A percentile compares a stretch with the other conserved stretches of the same genome.
Evolutionary conservation across 2,888 invertebrate species (phyloP).

Genomic region (Catonia carolina): DNA sequence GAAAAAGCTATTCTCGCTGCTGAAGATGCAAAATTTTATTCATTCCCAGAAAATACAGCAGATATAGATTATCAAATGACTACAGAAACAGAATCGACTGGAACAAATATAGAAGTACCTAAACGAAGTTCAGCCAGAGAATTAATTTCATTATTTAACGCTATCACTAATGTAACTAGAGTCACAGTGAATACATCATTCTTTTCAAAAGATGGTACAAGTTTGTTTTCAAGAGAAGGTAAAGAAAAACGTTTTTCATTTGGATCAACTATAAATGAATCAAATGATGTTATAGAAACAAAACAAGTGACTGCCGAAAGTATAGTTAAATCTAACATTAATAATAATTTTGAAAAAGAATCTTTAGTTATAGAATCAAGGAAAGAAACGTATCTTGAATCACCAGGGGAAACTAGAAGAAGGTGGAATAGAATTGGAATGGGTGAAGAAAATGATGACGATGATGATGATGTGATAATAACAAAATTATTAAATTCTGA

Average conservation of each 20-base stretch:
- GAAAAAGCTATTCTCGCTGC: constrained; percentile 36
- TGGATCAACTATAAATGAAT: not conserved
- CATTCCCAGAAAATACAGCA: constrained; percentile 21
- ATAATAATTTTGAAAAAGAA: constrained; percentile 18
- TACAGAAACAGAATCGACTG: too few species aligned
- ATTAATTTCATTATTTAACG: constrained; percentile 56
- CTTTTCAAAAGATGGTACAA: constrained; percentile 37
- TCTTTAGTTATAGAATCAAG: constrained; percentile 11
- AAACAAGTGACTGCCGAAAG: not conserved
- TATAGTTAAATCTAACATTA: not conserved
- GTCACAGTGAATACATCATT: constrained; percentile 48
- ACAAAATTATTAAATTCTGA: too few species aligned
- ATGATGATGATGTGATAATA: not conserved
- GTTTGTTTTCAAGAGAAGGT: constrained; percentile 31
- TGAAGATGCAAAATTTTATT: constrained; percentile 39
- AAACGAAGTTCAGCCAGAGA: constrained; percentile 44
- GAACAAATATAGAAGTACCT: constrained; percentile 38
- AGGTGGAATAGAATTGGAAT: constrained; percentile 6
- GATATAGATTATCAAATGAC: constrained; percentile 27
- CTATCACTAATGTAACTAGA: constrained; percentile 52
- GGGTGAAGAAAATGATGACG: constrained; percentile 6
- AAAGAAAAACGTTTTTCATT: constrained; percentile 29
- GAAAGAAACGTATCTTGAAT: constrained; percentile 19
- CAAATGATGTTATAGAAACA: not conserved
- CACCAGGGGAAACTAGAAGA: constrained; percentile 22